Conservation (phyloP, 2,888 invertebrate genomes). For the Nycteola revayana region DNA sequence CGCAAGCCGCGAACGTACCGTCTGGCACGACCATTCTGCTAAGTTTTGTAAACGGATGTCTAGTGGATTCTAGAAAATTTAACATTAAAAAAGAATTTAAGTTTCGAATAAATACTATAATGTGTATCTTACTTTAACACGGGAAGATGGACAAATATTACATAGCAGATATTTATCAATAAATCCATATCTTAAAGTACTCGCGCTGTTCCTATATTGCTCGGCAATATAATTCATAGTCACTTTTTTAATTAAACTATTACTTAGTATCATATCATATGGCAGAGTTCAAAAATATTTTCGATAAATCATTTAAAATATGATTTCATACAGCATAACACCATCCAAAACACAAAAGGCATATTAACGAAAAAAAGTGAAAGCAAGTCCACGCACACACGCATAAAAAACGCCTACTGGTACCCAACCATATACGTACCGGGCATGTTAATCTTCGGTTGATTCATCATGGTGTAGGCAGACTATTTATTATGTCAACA, state of each 20-base stretch:
- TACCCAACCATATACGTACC: conserved; percentile 33
- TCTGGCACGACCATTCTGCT: conserved; percentile 50
- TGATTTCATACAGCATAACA: conserved; percentile 45
- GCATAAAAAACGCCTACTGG: conserved; percentile 35
- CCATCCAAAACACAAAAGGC: conserved; percentile 76
- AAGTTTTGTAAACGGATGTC: conserved; percentile 48
- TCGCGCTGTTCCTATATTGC: too few species aligned
- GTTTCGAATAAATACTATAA: not conserved
- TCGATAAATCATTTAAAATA: too few species aligned
- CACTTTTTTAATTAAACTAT: too few species aligned
- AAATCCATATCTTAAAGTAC: too few species aligned
- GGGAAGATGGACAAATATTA: too few species aligned
- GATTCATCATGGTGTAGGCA: conserved; percentile 35
- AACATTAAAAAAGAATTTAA: conserved; percentile 9
- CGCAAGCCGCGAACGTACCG: conserved; percentile 53
- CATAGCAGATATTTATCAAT: too few species aligned
- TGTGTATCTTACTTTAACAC: too few species aligned
- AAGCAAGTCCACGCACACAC: conserved; percentile 51
- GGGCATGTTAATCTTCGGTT: conserved; percentile 29
- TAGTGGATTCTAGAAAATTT: conserved; percentile 35
- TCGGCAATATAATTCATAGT: too few species aligned
- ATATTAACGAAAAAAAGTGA: conserved; percentile 78
- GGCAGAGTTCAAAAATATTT: too few species aligned
- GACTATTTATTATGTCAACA: conserved; percentile 34
- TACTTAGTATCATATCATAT: too few species aligned